phyloP scores from a whole-genome alignment of 1,140 invertebrate species.

The Drusus annulatus region DNA sequence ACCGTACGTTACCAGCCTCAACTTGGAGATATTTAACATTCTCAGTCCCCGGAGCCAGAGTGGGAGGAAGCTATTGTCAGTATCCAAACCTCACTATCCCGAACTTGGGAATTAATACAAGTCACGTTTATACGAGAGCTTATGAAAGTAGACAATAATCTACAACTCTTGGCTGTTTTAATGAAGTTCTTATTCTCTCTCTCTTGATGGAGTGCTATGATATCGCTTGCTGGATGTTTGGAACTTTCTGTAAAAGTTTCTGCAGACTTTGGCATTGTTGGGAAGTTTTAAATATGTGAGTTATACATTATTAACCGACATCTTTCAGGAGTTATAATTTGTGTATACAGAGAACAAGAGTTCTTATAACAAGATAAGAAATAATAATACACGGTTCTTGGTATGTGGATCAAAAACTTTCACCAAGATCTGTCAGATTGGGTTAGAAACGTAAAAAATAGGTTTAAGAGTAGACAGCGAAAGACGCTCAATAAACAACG shows the following conservation, averaged over 20 bases:
- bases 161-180: conserved; percentile 26
- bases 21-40: background rate
- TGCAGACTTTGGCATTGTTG: too few species aligned
- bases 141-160: conserved; percentile 41
- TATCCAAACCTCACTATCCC: background rate
- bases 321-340: too few species aligned
- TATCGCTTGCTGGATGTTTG: conserved; percentile 13
- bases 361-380: too few species aligned
- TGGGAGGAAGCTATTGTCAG: background rate
- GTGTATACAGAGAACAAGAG: too few species aligned
- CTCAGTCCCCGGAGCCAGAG: background rate
- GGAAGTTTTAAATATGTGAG: background rate
- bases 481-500: too few species aligned
- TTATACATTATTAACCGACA: background rate
- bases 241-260: background rate
- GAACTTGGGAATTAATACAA: conserved; percentile 30
- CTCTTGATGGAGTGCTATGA: conserved; percentile 18
- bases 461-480: too few species aligned
- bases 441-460: too few species aligned
- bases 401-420: too few species aligned
- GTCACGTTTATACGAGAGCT: conserved; percentile 28
- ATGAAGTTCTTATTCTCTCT: conserved; percentile 22
- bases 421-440: too few species aligned
- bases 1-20: too few species aligned
- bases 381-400: too few species aligned